phyloP scores from a whole-genome alignment of 2,888 invertebrate species.

The Melinopterus prodromus region DNA sequence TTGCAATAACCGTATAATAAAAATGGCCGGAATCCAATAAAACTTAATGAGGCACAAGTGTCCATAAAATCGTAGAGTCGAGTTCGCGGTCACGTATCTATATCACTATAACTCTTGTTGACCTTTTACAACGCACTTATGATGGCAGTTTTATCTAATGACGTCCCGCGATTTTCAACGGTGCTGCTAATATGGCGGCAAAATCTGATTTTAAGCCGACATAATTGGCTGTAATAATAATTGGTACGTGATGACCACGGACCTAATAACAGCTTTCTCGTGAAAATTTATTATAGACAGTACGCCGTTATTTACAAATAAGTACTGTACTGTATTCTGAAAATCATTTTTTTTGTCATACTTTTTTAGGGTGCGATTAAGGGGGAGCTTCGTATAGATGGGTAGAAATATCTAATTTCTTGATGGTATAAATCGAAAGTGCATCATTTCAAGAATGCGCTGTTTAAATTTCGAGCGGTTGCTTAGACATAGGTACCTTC shows the following conservation, averaged over 20 bases:
- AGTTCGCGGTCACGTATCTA: not conserved
- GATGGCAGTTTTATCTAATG: not conserved
- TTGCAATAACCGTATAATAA: not conserved
- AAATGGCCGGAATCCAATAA: not conserved
- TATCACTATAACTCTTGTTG: not conserved
- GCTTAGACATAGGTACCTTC: too few species aligned
- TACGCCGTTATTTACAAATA: not conserved
- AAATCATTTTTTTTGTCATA: too few species aligned
- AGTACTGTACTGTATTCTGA: not conserved
- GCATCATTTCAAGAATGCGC: too few species aligned
- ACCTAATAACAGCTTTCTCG: not conserved
- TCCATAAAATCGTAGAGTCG: not conserved
- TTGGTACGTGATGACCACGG: not conserved
- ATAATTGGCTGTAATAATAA: not conserved
- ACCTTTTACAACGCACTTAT: not conserved
- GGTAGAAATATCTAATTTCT: too few species aligned
- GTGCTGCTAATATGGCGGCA: not conserved
- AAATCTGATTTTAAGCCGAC: not conserved
- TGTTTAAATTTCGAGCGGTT: too few species aligned
- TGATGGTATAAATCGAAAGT: too few species aligned
- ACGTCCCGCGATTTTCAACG: not conserved
- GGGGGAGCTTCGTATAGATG: too few species aligned
- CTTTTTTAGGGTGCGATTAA: too few species aligned
- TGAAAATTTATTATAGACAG: not conserved
- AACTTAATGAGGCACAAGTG: not conserved